Percentiles rank a stretch among this genome's conserved stretches.
Conservation (phyloP, 2,888 invertebrate species). For the Helleia helle region DNA sequence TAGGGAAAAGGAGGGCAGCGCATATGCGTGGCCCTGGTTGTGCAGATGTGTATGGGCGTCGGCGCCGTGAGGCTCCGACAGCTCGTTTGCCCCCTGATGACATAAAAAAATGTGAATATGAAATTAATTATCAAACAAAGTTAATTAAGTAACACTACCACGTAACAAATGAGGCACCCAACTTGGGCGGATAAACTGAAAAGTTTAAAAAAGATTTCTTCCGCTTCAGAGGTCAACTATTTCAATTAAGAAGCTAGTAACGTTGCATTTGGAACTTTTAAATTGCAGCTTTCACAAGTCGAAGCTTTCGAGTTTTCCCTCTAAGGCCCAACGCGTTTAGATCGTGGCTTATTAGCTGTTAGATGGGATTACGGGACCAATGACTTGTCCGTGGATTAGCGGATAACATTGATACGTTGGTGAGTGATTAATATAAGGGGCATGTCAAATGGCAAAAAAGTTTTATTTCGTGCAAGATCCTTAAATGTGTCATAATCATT, state of each 20-base stretch:
- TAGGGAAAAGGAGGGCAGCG: too few species aligned
- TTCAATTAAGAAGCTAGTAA: conserved; percentile 56
- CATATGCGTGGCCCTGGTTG: too few species aligned
- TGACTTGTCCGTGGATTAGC: not conserved
- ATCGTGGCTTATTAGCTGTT: conserved; percentile 2
- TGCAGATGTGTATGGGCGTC: too few species aligned
- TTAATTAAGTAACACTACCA: conserved; percentile 3
- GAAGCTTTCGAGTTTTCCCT: conserved; percentile 36
- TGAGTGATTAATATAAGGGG: not conserved
- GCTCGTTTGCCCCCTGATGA: too few species aligned
- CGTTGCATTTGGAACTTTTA: conserved; percentile 52
- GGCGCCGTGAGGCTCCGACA: too few species aligned
- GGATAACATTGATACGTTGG: not conserved
- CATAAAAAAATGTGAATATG: too few species aligned
- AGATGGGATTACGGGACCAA: not conserved
- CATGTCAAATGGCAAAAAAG: too few species aligned
- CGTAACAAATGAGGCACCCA: conserved; percentile 10
- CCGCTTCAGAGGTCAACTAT: conserved; percentile 40
- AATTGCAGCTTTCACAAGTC: conserved; percentile 33
- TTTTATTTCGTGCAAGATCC: too few species aligned
- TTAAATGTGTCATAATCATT: too few species aligned
- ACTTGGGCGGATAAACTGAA: conserved; percentile 12
- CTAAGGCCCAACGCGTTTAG: conserved; percentile 11
- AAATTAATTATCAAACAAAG: not conserved
- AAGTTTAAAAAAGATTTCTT: conserved; percentile 23